phyloP scores from a whole-genome alignment of 1,140 invertebrate genomes.

The Heterodera schachtii region DNA sequence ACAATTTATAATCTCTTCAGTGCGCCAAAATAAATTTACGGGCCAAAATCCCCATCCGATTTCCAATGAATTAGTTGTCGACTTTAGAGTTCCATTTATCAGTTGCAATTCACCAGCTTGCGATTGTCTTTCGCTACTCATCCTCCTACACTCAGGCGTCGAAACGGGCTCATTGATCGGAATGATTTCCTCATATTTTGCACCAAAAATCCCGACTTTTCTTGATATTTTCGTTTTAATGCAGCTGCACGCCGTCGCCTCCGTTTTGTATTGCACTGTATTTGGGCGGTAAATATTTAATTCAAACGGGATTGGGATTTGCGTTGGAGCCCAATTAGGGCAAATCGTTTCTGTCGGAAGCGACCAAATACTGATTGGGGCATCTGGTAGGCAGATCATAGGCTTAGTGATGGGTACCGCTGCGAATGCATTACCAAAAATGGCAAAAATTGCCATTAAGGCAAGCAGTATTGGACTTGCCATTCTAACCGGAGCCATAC shows the following conservation, averaged over 20 bases:
- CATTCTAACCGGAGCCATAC: neutral
- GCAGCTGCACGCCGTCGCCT: constrained; percentile 9
- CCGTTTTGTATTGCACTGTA: constrained; percentile 20
- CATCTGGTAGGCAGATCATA: constrained; percentile 9
- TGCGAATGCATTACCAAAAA: neutral
- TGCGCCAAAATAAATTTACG: neutral
- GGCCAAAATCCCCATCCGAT: constrained; percentile 18
- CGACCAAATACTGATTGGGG: neutral
- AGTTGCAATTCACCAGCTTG: neutral
- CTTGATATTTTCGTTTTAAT: constrained; percentile 2
- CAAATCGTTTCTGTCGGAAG: constrained; percentile 11
- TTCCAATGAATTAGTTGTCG: neutral
- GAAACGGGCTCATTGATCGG: neutral
- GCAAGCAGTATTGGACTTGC: neutral
- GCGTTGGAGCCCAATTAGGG: constrained; percentile 1
- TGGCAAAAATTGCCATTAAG: neutral
- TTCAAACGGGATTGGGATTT: neutral
- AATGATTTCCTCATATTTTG: neutral
- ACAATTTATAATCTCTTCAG: constrained; percentile 13
- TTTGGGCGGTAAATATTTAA: constrained; percentile 10
- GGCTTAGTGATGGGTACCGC: neutral
- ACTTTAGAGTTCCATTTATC: neutral
- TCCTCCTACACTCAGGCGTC: neutral
- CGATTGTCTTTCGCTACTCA: constrained; percentile 1
- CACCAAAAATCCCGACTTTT: neutral